A percentile compares a stretch with the other conserved stretches of the same genome.
These are phyloP conservation scores for Chanos chanos DNA, from an alignment of 2,797 vertebrate genomes.

Conservation along the genomic window DNA sequence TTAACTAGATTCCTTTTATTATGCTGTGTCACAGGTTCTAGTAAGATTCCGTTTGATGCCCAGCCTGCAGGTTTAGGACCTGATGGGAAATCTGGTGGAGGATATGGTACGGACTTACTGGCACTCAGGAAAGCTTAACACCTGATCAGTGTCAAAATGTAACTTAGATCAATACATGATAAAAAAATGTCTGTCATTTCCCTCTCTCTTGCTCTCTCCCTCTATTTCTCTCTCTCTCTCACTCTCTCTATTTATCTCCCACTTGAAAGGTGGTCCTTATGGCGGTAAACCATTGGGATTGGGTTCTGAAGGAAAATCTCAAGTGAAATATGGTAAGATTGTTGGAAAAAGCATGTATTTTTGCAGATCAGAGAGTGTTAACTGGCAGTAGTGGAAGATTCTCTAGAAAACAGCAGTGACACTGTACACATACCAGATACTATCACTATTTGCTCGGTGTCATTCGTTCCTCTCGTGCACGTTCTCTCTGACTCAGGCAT, in stretches of 20 bases:
- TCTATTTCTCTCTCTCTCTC: too few relatives aligned
- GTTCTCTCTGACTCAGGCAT: slow-evolving; percentile 27
- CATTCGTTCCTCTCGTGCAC: background rate
- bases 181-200: background rate
- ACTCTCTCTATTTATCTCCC: too few relatives aligned
- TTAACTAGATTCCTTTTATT: background rate
- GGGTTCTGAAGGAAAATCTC: slow-evolving; percentile 33
- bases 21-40: slow-evolving; percentile 47
- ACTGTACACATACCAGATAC: too few relatives aligned
- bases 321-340: slow-evolving; percentile 37
- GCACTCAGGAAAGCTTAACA: too few relatives aligned
- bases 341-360: too few relatives aligned
- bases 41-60: slow-evolving; percentile 49
- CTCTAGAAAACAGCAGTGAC: too few relatives aligned
- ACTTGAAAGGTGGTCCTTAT: slow-evolving; percentile 30
- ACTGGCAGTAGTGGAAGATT: too few relatives aligned
- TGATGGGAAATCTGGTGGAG: slow-evolving; percentile 45
- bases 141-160: too few relatives aligned
- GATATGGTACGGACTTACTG: slow-evolving; percentile 40
- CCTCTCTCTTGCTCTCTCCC: background rate
- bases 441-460: background rate
- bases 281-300: slow-evolving; percentile 15
- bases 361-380: too few relatives aligned
- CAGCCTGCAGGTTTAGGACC: slow-evolving; percentile 51
- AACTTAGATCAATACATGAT: background rate